Percentiles rank a stretch among this genome's conserved stretches.
These are phyloP conservation scores for Drusus annulatus DNA, from an alignment of 1,140 invertebrate genomes.

Conservation along the genomic window DNA sequence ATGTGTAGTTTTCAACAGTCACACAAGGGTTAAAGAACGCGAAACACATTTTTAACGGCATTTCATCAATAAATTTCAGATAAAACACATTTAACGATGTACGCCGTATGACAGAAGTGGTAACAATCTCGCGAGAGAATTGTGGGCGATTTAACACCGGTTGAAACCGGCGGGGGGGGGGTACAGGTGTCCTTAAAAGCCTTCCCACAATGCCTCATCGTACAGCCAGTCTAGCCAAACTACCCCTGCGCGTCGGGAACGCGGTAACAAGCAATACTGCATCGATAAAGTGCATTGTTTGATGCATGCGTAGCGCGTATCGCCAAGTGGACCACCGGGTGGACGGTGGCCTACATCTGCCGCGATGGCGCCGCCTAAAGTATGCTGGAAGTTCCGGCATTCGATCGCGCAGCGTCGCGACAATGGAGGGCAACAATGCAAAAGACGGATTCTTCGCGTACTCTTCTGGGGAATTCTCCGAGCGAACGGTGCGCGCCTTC, in stretches of 20 bases:
- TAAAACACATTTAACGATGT: too few species aligned
- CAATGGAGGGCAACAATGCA: not conserved
- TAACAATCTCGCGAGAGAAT: too few species aligned
- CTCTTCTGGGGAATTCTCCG: not conserved
- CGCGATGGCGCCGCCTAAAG: slow-evolving; percentile 26
- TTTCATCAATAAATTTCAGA: too few species aligned
- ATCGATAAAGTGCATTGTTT: not conserved
- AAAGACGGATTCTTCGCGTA: not conserved
- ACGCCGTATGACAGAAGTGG: too few species aligned
- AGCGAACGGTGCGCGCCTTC: not conserved
- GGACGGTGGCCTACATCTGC: slow-evolving; percentile 17
- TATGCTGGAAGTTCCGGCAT: slow-evolving; percentile 29
- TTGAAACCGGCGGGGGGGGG: not conserved
- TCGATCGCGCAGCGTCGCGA: not conserved
- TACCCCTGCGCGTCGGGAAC: not conserved
- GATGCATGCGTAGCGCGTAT: not conserved
- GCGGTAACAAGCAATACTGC: not conserved
- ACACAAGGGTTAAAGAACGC: too few species aligned
- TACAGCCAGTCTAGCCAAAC: not conserved
- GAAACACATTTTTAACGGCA: too few species aligned
- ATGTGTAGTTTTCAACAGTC: too few species aligned
- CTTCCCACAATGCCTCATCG: not conserved
- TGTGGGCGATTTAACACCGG: not conserved
- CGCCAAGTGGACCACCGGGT: slow-evolving; percentile 33
- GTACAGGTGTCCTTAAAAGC: not conserved